Percentiles rank a stretch among this genome's conserved stretches.
phyloP scores from a whole-genome alignment of 2,797 vertebrate genomes.

The Onychomys arenicola region DNA sequence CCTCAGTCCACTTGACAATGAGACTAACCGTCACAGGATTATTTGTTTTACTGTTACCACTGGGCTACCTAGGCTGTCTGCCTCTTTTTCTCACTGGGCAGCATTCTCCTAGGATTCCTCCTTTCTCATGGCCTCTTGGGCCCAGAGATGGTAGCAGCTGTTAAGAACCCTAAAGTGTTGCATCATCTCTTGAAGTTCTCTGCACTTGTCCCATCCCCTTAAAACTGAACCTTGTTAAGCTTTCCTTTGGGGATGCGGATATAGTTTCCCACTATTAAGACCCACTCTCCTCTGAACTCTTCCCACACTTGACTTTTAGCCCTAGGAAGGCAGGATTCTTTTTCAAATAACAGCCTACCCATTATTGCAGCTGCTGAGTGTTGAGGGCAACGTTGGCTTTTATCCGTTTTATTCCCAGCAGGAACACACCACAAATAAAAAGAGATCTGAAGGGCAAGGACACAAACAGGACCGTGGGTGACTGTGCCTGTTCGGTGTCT shows the following conservation, averaged over 20 bases:
- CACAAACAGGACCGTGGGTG: background rate
- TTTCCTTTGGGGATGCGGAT: background rate
- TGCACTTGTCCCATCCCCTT: background rate
- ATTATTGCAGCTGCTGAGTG: background rate
- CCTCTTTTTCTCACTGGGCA: background rate
- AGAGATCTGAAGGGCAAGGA: background rate
- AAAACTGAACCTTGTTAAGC: background rate
- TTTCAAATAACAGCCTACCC: background rate
- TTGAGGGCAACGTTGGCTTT: background rate
- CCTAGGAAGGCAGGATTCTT: slow-evolving; percentile 5
- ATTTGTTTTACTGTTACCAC: background rate
- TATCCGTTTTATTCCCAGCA: background rate
- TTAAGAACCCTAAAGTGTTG: background rate
- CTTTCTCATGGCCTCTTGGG: background rate
- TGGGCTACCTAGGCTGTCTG: background rate
- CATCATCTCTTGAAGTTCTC: background rate
- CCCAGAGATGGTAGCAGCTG: background rate
- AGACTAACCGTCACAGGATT: background rate
- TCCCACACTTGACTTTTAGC: background rate
- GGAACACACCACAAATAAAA: background rate
- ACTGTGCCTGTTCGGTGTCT: background rate
- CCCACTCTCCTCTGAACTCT: background rate
- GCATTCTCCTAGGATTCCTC: background rate
- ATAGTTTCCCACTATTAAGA: slow-evolving; percentile 1
- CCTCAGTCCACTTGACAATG: background rate